A percentile compares a stretch with the other conserved stretches of the same genome.
These are phyloP conservation scores for Ganaspis sp. DNA, from an alignment of 1,140 invertebrate species.

Conservation along the genomic window DNA sequence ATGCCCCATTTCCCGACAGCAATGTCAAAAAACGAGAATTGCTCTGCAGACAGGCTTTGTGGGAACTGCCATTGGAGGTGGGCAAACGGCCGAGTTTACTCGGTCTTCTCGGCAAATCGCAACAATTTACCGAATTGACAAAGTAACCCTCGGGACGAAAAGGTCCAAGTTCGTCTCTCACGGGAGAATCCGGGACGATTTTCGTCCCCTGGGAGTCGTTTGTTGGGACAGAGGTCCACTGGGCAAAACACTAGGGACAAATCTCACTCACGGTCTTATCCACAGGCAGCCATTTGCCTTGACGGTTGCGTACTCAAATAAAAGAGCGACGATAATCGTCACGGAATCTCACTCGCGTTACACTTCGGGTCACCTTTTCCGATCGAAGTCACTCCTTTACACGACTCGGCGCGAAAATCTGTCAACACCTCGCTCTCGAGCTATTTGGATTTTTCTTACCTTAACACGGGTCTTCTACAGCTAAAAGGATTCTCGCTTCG, in stretches of 20 bases:
- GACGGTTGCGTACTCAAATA: slow-evolving; percentile 69
- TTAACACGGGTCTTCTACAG: slow-evolving; percentile 76
- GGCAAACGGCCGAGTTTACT: slow-evolving; percentile 23
- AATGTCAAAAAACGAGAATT: background rate
- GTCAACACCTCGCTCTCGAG: slow-evolving; percentile 74
- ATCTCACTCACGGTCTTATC: slow-evolving; percentile 12
- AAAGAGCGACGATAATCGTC: slow-evolving; percentile 60
- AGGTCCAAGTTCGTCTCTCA: background rate
- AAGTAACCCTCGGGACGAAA: background rate
- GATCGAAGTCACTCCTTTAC: slow-evolving; percentile 20
- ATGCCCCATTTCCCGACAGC: background rate
- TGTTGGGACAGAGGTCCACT: background rate
- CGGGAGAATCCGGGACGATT: background rate
- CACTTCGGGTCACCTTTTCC: slow-evolving; percentile 6
- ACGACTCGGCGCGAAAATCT: slow-evolving; percentile 58
- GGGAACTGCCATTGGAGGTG: slow-evolving; percentile 12
- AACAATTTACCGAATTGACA: background rate
- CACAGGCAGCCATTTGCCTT: slow-evolving; percentile 72
- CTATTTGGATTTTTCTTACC: slow-evolving; percentile 80
- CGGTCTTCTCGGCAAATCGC: background rate
- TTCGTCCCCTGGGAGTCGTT: background rate
- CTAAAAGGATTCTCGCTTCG: slow-evolving; percentile 79
- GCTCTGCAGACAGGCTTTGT: background rate
- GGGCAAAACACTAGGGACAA: background rate
- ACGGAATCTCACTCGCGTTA: slow-evolving; percentile 55